These are phyloP conservation scores for Scaptomyza parva DNA, from an alignment of 2,888 invertebrate genomes.

Conservation along the genomic window DNA sequence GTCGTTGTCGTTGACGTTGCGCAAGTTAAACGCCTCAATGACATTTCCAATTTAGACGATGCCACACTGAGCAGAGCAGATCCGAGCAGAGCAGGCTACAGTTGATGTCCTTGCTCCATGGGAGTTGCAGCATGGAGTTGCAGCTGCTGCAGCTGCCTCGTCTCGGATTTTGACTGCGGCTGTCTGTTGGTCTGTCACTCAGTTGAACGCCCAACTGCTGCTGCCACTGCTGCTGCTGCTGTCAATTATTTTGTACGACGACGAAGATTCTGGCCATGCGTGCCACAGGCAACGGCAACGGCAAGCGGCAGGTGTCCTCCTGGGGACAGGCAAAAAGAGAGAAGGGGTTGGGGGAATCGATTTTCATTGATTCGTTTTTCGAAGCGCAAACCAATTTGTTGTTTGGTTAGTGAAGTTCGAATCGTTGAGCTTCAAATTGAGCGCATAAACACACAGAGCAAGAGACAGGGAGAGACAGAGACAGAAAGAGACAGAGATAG, in stretches of 20 bases:
- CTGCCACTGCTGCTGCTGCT: slow-evolving; percentile 41
- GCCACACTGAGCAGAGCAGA: slow-evolving; percentile 27
- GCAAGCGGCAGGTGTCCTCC: slow-evolving; percentile 12
- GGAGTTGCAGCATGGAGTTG: slow-evolving; percentile 6
- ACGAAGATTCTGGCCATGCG: slow-evolving; percentile 46
- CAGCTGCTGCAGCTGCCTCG: slow-evolving; percentile 17
- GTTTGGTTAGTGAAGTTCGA: slow-evolving; percentile 60
- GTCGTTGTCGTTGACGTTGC: slow-evolving; percentile 54
- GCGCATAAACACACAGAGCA: slow-evolving; percentile 66
- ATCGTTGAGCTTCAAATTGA: slow-evolving; percentile 63
- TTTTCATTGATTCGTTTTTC: slow-evolving; percentile 57
- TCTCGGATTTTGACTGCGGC: slow-evolving; percentile 63
- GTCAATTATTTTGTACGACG: slow-evolving; percentile 71
- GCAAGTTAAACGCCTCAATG: slow-evolving; percentile 78
- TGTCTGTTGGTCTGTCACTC: slow-evolving; percentile 68
- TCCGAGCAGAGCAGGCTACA: too few relatives aligned
- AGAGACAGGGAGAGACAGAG: too few relatives aligned
- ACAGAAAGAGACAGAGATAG: slow-evolving; percentile 3
- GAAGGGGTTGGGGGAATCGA: slow-evolving; percentile 25
- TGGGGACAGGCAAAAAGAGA: background rate
- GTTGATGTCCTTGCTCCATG: slow-evolving; percentile 1
- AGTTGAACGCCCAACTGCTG: slow-evolving; percentile 54
- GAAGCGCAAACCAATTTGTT: slow-evolving; percentile 65
- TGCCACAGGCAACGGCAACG: slow-evolving; percentile 49
- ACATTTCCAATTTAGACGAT: slow-evolving; percentile 77